Conservation (phyloP, 2,888 invertebrate species). For the Endotricha flammealis region DNA sequence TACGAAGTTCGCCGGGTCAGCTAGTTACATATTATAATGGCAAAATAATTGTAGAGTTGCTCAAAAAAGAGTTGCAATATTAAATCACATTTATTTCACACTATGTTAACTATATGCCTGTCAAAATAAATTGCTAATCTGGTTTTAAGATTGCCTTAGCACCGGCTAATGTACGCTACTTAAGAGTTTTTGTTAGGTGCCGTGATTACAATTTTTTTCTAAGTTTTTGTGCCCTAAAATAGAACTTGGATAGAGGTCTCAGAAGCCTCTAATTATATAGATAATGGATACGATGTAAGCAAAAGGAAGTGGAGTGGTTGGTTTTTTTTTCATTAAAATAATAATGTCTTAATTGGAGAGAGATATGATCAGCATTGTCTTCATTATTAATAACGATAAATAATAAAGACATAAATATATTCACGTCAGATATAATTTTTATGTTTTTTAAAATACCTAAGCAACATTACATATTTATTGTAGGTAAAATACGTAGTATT, state of each 20-base stretch:
- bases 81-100: conserved; percentile 7
- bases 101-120: conserved; percentile 29
- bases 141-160: conserved; percentile 25
- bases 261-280: conserved; percentile 16
- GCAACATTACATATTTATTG: too few relatives aligned
- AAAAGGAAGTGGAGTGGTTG: conserved; percentile 5
- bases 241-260: conserved; percentile 17
- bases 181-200: conserved; percentile 18
- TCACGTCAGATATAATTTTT: too few relatives aligned
- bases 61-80: conserved; percentile 8
- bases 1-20: too few relatives aligned
- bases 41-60: conserved; percentile 2
- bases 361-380: too few relatives aligned
- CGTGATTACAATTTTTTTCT: conserved; percentile 19
- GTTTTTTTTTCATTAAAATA: too few relatives aligned
- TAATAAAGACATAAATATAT: too few relatives aligned
- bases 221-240: conserved; percentile 18
- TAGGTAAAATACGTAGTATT: too few relatives aligned
- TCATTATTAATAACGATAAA: too few relatives aligned
- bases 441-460: too few relatives aligned
- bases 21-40: conserved; percentile 1
- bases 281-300: conserved; percentile 15
- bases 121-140: conserved; percentile 35
- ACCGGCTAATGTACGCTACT: conserved; percentile 1
- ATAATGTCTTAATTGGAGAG: too few relatives aligned